These are phyloP conservation scores for Vanacampus margaritifer DNA, from an alignment of 2,113 vertebrate genomes.

Conservation along the genomic window DNA sequence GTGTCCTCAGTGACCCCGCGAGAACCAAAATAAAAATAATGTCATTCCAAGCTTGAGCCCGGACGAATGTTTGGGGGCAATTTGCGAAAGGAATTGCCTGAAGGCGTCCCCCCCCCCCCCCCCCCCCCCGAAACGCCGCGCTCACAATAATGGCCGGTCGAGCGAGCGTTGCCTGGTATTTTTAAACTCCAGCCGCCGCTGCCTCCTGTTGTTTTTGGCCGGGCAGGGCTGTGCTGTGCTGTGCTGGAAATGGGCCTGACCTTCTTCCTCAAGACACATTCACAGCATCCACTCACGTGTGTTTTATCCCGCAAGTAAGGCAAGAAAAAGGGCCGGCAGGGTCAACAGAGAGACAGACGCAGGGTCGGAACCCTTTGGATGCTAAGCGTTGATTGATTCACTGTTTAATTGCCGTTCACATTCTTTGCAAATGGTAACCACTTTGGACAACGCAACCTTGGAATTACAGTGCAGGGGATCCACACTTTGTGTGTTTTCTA, in stretches of 20 bases:
- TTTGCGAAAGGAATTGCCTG: constrained; percentile 1
- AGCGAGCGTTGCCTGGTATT: constrained; percentile 30
- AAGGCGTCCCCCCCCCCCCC: too few species aligned
- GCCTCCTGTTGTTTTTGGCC: constrained; percentile 41
- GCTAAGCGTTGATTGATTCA: background rate
- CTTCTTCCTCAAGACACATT: constrained; percentile 45
- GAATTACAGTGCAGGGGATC: background rate
- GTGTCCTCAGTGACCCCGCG: background rate
- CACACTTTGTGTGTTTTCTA: background rate
- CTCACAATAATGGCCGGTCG: background rate
- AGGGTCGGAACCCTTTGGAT: background rate
- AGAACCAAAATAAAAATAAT: background rate
- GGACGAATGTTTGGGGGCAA: background rate
- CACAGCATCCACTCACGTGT: constrained; percentile 47
- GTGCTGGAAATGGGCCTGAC: constrained; percentile 5
- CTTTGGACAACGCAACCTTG: background rate
- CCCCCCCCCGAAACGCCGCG: background rate
- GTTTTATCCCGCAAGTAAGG: constrained; percentile 17
- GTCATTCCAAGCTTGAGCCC: background rate
- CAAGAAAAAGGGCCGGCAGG: background rate
- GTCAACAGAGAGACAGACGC: background rate
- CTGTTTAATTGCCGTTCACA: background rate
- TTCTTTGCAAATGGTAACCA: background rate
- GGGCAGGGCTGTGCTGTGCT: background rate
- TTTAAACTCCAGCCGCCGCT: constrained; percentile 47